phyloP scores from a whole-genome alignment of 2,113 vertebrate genomes.

The Pterophyllum scalare region DNA sequence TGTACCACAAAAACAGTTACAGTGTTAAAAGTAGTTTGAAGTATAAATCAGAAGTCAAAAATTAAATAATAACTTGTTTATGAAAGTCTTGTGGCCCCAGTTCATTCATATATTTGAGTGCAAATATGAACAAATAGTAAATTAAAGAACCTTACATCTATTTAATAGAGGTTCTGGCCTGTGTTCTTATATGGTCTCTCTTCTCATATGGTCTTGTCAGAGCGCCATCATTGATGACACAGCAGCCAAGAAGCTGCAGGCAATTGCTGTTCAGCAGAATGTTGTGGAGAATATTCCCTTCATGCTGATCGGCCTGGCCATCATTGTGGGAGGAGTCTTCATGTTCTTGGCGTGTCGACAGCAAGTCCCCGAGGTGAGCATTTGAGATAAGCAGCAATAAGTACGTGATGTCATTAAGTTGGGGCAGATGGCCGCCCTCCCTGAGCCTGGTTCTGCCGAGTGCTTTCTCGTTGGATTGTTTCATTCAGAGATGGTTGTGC shows the following conservation, averaged over 20 bases:
- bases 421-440: background rate
- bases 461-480: background rate
- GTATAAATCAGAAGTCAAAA: background rate
- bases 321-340: slow-evolving; percentile 87
- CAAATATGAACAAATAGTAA: background rate
- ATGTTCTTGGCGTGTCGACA: slow-evolving; percentile 84
- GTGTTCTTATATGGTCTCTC: background rate
- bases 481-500: background rate
- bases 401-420: background rate
- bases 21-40: no score
- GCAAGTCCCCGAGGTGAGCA: slow-evolving; percentile 83
- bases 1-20: no score
- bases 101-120: background rate
- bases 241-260: slow-evolving; percentile 82
- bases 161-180: background rate
- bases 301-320: slow-evolving; percentile 87
- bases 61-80: background rate
- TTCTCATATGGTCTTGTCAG: slow-evolving; percentile 65
- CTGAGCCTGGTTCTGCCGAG: background rate
- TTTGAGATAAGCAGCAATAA: background rate
- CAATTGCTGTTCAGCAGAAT: slow-evolving; percentile 69
- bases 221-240: slow-evolving; percentile 88
- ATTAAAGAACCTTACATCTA: background rate
- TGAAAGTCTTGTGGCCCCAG: background rate
- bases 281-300: slow-evolving; percentile 89